phyloP scores from a whole-genome alignment of 2,797 vertebrate species.

The Pteronotus mesoamericanus region DNA sequence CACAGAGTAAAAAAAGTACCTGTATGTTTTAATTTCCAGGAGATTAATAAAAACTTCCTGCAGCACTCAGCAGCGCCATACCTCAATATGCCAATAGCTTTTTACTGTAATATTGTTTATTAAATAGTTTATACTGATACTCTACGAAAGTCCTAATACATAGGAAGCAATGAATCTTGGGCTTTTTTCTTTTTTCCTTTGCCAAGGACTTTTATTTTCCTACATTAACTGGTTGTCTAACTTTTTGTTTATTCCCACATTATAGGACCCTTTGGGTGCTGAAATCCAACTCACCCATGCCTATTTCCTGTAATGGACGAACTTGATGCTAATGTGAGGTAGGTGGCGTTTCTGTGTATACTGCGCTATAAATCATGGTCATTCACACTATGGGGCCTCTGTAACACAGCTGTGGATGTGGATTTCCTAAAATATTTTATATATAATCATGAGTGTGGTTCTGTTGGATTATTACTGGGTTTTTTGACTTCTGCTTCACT shows the following conservation, averaged over 20 bases:
- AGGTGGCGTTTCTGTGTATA: slow-evolving; percentile 52
- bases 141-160: background rate
- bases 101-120: background rate
- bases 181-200: background rate
- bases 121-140: background rate
- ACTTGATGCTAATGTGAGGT: slow-evolving; percentile 87
- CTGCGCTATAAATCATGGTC: background rate
- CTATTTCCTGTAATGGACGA: slow-evolving; percentile 87
- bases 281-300: slow-evolving; percentile 78
- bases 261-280: slow-evolving; percentile 81
- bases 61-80: background rate
- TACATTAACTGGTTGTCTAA: background rate
- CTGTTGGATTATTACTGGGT: background rate
- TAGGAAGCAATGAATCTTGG: background rate
- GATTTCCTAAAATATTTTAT: background rate
- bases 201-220: background rate
- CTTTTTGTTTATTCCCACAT: background rate
- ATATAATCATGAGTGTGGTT: background rate
- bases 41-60: background rate
- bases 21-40: background rate
- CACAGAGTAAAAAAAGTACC: background rate
- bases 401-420: background rate
- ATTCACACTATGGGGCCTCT: background rate
- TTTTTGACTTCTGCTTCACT: slow-evolving; percentile 1
- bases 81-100: background rate